Conservation (phyloP, 1,140 invertebrate genomes). For the Drosophila varians region DNA sequence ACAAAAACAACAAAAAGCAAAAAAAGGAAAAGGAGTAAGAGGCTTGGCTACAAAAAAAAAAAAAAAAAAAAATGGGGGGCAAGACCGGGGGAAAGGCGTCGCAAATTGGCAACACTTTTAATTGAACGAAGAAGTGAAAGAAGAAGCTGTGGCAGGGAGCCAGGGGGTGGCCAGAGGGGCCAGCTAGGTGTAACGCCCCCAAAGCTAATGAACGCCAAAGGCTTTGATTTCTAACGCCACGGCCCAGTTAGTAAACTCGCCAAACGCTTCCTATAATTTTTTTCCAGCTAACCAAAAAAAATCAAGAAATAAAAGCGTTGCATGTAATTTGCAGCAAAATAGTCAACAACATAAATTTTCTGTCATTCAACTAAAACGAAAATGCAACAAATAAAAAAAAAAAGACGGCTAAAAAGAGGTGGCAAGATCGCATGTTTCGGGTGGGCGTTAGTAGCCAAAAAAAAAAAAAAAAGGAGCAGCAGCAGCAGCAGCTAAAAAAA, state of each 20-base stretch:
- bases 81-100: conserved; percentile 39
- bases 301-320: conserved; percentile 28
- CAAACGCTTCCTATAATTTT: neutral
- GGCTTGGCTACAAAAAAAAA: neutral
- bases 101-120: conserved; percentile 81
- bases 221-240: conserved; percentile 79
- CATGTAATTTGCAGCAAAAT: conserved; percentile 79
- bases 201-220: conserved; percentile 83
- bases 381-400: too few species aligned
- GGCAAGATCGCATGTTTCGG: conserved; percentile 37
- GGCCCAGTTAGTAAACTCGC: conserved; percentile 46
- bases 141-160: conserved; percentile 11
- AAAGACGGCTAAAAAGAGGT: neutral
- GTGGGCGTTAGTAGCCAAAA: conserved; percentile 38
- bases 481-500: conserved; percentile 8
- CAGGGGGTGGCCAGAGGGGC: too few species aligned
- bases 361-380: conserved; percentile 1
- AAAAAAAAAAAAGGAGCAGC: neutral
- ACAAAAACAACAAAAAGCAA: neutral
- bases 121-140: conserved; percentile 66
- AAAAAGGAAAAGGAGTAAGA: neutral
- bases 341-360: conserved; percentile 79
- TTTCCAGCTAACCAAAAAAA: neutral
- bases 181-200: conserved; percentile 65
- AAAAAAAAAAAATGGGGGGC: neutral